Percentiles rank a stretch among this genome's conserved stretches.
Conservation (phyloP, 2,113 vertebrate genomes). For the Mesembrinibis cayennensis region DNA sequence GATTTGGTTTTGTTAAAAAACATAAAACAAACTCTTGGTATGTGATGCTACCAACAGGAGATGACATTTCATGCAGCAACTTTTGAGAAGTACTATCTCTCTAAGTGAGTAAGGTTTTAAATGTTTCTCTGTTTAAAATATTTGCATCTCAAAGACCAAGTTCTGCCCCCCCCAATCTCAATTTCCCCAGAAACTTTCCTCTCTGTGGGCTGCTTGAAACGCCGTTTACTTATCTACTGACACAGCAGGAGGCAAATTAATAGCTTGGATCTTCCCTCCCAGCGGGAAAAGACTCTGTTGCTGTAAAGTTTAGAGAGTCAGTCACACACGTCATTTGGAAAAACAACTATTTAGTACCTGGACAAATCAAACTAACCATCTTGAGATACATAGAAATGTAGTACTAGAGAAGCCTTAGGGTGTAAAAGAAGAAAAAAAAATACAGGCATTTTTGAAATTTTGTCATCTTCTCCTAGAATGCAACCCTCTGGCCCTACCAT, state of each 20-base stretch:
- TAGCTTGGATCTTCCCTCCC: background rate
- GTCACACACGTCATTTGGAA: background rate
- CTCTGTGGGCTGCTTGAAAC: background rate
- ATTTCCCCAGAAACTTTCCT: background rate
- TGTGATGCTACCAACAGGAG: background rate
- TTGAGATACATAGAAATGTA: background rate
- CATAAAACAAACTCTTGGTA: background rate
- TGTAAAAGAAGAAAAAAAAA: background rate
- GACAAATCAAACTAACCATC: background rate
- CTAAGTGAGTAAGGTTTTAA: background rate
- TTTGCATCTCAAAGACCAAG: background rate
- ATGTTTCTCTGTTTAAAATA: constrained; percentile 13
- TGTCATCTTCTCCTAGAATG: background rate
- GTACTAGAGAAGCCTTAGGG: background rate
- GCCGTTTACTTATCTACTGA: background rate
- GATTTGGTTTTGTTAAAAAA: background rate
- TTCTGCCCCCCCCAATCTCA: background rate
- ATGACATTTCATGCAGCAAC: background rate
- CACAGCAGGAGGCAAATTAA: background rate
- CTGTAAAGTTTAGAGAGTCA: background rate
- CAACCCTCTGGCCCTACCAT: background rate
- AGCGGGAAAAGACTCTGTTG: background rate
- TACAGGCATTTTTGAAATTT: background rate
- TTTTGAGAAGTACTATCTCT: background rate
- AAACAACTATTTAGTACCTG: background rate